These are phyloP conservation scores for Euwallacea similis DNA, from an alignment of 1,140 invertebrate species.

Conservation along the genomic window DNA sequence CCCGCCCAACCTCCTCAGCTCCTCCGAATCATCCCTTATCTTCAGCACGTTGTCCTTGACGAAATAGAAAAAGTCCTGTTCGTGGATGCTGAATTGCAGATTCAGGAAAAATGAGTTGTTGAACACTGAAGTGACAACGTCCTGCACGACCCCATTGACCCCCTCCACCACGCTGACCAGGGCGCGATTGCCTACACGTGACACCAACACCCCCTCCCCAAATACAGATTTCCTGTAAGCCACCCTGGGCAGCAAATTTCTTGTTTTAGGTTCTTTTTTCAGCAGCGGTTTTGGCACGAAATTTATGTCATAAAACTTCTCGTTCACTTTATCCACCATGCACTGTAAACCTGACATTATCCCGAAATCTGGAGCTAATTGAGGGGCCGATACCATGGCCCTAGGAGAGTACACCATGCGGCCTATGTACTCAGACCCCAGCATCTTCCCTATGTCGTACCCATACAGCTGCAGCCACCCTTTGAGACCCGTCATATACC, in stretches of 20 bases:
- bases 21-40: slow-evolving; percentile 85
- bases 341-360: slow-evolving; percentile 86
- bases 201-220: slow-evolving; percentile 87
- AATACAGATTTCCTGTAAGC: slow-evolving; percentile 84
- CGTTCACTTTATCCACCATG: slow-evolving; percentile 79
- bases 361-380: slow-evolving; percentile 79
- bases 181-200: slow-evolving; percentile 75
- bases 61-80: slow-evolving; percentile 93
- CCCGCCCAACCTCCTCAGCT: slow-evolving; percentile 78
- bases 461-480: slow-evolving; percentile 88
- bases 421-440: slow-evolving; percentile 77
- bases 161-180: slow-evolving; percentile 84
- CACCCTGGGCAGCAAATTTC: slow-evolving; percentile 74
- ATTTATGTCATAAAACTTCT: slow-evolving; percentile 78
- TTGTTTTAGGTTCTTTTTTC: slow-evolving; percentile 80
- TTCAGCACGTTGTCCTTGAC: slow-evolving; percentile 89
- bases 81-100: slow-evolving; percentile 87
- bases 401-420: slow-evolving; percentile 76
- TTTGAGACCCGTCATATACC: slow-evolving; percentile 81
- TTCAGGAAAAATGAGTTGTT: slow-evolving; percentile 93
- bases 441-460: slow-evolving; percentile 82
- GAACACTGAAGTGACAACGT: slow-evolving; percentile 90
- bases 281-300: slow-evolving; percentile 80
- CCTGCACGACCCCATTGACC: slow-evolving; percentile 83
- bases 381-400: slow-evolving; percentile 73